phyloP scores from a whole-genome alignment of 35 echinoderm and acorn worm genomes.

The Ptychodera flava region DNA sequence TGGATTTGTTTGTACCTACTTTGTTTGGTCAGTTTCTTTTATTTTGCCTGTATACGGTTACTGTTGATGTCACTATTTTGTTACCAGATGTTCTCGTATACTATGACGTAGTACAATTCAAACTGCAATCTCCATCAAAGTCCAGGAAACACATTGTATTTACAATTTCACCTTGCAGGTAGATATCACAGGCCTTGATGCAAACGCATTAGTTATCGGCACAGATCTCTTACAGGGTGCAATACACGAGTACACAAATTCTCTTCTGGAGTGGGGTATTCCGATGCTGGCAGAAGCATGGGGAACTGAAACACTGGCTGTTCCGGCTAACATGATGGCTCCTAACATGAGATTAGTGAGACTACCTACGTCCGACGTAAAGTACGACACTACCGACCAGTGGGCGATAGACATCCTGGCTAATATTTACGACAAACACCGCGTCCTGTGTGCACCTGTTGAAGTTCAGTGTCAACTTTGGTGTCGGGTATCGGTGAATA shows the following conservation, averaged over 20 bases:
- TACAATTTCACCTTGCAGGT: background rate
- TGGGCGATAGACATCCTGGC: background rate
- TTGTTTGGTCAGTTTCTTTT: too few relatives aligned
- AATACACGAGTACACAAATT: constrained; percentile 30
- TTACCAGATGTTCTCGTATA: background rate
- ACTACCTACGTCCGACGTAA: constrained; percentile 16
- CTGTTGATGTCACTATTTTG: too few relatives aligned
- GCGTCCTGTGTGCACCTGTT: background rate
- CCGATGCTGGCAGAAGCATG: constrained; percentile 72
- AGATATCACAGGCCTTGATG: background rate
- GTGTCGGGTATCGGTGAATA: constrained; percentile 55
- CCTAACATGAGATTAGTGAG: constrained; percentile 61
- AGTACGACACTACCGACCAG: background rate
- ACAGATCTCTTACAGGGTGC: constrained; percentile 37
- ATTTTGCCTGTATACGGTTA: too few relatives aligned
- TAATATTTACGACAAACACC: background rate
- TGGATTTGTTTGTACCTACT: too few relatives aligned
- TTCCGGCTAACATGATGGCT: constrained; percentile 38
- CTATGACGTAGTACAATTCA: background rate
- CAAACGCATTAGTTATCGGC: too few relatives aligned
- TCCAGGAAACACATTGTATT: background rate
- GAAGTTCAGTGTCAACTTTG: constrained; percentile 28
- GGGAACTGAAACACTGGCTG: constrained; percentile 34
- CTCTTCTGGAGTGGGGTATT: constrained; percentile 44
- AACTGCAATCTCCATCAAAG: too few relatives aligned